phyloP scores from a whole-genome alignment of 30 jellyfish, hydroid and myxozoan genomes.

The Chironex yamaguchii region DNA sequence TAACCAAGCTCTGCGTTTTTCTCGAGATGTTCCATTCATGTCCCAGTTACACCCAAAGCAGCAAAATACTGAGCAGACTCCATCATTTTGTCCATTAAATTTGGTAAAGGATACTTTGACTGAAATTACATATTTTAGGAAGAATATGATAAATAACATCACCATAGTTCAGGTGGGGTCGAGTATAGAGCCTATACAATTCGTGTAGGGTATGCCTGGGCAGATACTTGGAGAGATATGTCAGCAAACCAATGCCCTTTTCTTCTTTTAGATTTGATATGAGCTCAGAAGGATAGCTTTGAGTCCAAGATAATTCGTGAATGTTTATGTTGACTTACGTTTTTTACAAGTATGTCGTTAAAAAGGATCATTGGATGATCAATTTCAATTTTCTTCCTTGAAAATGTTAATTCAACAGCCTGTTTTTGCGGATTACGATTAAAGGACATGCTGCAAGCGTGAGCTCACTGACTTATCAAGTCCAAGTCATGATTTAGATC shows the following conservation, averaged over 20 bases:
- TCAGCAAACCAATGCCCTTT: conserved; percentile 53
- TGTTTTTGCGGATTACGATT: conserved; percentile 67
- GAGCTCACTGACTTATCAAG: conserved; percentile 59
- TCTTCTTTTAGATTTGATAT: conserved; percentile 19
- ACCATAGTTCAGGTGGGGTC: conserved; percentile 19
- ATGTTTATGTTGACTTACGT: conserved; percentile 4
- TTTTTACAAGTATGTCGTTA: conserved; percentile 25
- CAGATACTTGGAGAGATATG: conserved; percentile 48
- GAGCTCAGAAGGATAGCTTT: conserved; percentile 48
- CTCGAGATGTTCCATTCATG: not conserved
- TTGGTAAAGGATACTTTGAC: not conserved
- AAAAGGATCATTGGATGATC: conserved; percentile 34
- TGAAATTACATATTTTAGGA: not conserved
- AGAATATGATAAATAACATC: not conserved
- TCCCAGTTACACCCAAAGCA: not conserved
- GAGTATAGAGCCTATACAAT: conserved; percentile 11
- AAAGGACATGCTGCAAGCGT: conserved; percentile 63
- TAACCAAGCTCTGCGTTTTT: too few species aligned
- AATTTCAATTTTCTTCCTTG: conserved; percentile 22
- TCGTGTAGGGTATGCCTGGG: conserved; percentile 48
- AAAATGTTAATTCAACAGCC: conserved; percentile 40
- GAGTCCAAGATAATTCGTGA: conserved; percentile 47
- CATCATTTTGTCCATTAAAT: too few species aligned
- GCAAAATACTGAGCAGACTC: conserved; percentile 12
- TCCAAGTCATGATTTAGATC: conserved; percentile 63